phyloP scores from a whole-genome alignment of 37 sponge, comb jelly and placozoan genomes.

The Amphimedon queenslandica region DNA sequence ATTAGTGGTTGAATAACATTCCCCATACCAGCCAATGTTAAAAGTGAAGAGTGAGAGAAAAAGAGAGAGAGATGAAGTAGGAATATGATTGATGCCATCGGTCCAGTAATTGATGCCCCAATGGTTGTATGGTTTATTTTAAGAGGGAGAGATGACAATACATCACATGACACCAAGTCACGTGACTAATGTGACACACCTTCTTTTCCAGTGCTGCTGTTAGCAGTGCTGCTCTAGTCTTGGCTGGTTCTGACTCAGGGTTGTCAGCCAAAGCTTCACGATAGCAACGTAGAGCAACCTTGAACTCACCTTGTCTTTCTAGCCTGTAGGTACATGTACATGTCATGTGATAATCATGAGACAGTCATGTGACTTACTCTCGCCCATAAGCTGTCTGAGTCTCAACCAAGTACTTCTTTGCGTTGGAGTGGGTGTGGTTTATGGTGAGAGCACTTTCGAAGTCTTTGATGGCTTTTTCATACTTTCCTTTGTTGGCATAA shows the following conservation, averaged over 20 bases:
- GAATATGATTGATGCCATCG: too few species aligned
- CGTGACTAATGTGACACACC: constrained; percentile 20
- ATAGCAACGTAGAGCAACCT: constrained; percentile 46
- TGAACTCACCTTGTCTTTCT: constrained; percentile 36
- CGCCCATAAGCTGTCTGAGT: constrained; percentile 61
- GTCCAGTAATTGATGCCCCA: too few species aligned
- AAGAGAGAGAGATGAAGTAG: not conserved
- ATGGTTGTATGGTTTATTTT: too few species aligned
- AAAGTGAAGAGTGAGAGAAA: not conserved
- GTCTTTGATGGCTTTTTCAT: constrained; percentile 47
- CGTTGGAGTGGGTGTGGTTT: constrained; percentile 60
- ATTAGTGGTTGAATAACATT: too few species aligned
- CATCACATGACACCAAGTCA: not conserved
- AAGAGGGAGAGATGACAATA: too few species aligned
- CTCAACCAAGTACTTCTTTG: constrained; percentile 63
- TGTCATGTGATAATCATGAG: not conserved
- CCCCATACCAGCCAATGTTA: too few species aligned
- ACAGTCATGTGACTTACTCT: constrained; percentile 24
- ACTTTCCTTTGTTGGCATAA: constrained; percentile 50
- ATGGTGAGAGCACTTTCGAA: constrained; percentile 57
- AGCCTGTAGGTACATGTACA: constrained; percentile 18
- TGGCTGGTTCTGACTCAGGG: constrained; percentile 34
- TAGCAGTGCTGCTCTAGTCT: constrained; percentile 20
- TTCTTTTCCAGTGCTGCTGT: constrained; percentile 22
- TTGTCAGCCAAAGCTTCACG: constrained; percentile 45